Evolutionary conservation across 2,797 vertebrate genomes (phyloP).

Genomic region (Toxotes lorentzi): DNA sequence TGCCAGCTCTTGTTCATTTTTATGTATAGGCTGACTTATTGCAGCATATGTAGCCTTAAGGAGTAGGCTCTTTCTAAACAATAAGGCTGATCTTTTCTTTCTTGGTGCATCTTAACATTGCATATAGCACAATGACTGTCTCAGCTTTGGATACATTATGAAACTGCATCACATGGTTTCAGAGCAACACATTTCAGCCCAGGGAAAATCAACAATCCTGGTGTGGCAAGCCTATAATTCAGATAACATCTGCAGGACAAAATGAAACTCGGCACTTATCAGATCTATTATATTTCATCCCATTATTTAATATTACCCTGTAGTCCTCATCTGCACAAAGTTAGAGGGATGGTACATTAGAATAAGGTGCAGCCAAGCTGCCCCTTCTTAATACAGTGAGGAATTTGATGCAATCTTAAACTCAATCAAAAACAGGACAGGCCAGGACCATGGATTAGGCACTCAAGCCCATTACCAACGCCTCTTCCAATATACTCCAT

Average conservation of each 20-base stretch:
- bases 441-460: no score
- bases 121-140: not conserved
- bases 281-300: constrained; percentile 14
- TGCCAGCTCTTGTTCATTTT: not conserved
- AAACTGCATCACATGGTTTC: constrained; percentile 7
- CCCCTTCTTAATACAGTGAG: not conserved
- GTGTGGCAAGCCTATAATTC: constrained; percentile 15
- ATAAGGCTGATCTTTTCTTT: not conserved
- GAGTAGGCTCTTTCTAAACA: not conserved
- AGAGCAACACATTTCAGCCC: not conserved
- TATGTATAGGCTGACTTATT: not conserved
- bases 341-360: not conserved
- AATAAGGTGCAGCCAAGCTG: not conserved
- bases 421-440: not conserved
- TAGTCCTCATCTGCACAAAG: constrained; percentile 7
- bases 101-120: not conserved
- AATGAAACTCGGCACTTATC: constrained; percentile 47
- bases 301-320: constrained; percentile 21
- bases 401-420: constrained; percentile 10
- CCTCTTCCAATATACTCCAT: not conserved
- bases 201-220: constrained; percentile 14
- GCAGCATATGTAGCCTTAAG: not conserved
- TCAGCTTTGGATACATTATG: constrained; percentile 10
- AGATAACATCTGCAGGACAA: constrained; percentile 46
- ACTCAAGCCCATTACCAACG: not conserved